Base-by-base conservation (phyloP, 2,888 invertebrate genomes). In the Lasioglossum morio region DNA sequence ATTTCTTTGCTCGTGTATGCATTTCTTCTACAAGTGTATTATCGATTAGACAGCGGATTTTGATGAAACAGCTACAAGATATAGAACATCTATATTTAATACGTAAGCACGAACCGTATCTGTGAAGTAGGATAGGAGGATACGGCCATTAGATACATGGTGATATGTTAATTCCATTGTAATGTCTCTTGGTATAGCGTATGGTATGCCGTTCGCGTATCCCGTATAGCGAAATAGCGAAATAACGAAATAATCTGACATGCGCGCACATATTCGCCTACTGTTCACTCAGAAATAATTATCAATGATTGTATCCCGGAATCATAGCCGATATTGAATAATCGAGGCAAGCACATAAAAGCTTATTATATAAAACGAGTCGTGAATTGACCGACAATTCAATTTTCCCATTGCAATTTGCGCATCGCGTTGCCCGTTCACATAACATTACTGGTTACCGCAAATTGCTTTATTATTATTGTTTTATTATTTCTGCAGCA, bases 301-400 rank as follows among this genome's bases (percentile, higher is more conserved):
- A 84, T 77, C 77, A 82, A 84, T 70, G 63, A 84, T 63, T 60
- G 46, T 70, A 34, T 10, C 7, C 40, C 30, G 57, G 60, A 73
- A 69, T 37, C 77, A 30, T 70, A 19, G 34, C 7, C 40, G 74
- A 34, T 73, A 82, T 70, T 60, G 77, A 27, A 77, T 70, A 77
- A 77, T 82, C 60, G 60, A 16, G 30, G 46, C 69, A 27, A 5
- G 14, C 30, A 40, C 12, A 85, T 57, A 79, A 79, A 77, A 66
- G 84, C 75, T 72, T 79, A 79, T 84, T 84, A 85, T 76, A 79
- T 73, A 76, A 79, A 85, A 37, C 66, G 72, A 57, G 46, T 53
- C 48, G 30, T 46, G 72, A 72, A 46, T 72, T 72, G 76, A 60
- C 43, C 37, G 69, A 53, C 69, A 69, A 72, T 84, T 72, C 43